Conservation (phyloP, 2,797 vertebrate species). For the Jordanella pulchra region DNA sequence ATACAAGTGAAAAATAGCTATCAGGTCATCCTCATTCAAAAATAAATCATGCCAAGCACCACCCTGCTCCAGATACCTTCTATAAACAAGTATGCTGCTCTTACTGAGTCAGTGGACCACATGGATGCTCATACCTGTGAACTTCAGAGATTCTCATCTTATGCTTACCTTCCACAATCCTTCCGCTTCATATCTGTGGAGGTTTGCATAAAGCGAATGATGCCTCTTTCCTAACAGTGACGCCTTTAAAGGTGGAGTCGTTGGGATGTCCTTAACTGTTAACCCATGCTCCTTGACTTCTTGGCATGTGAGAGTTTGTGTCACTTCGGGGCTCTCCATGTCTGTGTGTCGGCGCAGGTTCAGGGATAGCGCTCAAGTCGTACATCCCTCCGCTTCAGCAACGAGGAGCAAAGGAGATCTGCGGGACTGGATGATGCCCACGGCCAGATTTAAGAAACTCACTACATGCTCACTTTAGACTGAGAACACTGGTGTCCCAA, state of each 20-base stretch:
- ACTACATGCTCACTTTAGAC: slow-evolving; percentile 51
- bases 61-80: neutral
- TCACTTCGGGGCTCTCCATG: slow-evolving; percentile 64
- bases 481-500: slow-evolving; percentile 8
- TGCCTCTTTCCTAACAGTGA: slow-evolving; percentile 78
- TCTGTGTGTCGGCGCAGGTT: slow-evolving; percentile 48
- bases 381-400: slow-evolving; percentile 73
- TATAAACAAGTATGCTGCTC: neutral
- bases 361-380: slow-evolving; percentile 75
- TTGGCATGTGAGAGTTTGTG: slow-evolving; percentile 50
- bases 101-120: neutral
- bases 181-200: slow-evolving; percentile 75
- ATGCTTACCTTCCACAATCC: slow-evolving; percentile 76
- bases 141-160: neutral
- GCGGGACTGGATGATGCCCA: slow-evolving; percentile 42
- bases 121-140: neutral
- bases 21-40: neutral
- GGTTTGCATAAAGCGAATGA: slow-evolving; percentile 79
- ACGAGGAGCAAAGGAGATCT: slow-evolving; percentile 43
- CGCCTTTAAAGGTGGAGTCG: slow-evolving; percentile 44
- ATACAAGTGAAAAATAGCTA: slow-evolving; percentile 1
- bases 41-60: neutral
- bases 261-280: slow-evolving; percentile 40
- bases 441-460: slow-evolving; percentile 48
- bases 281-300: slow-evolving; percentile 29